These are phyloP conservation scores for Macropodus opercularis DNA, from an alignment of 2,797 vertebrate genomes.

Conservation along the genomic window DNA sequence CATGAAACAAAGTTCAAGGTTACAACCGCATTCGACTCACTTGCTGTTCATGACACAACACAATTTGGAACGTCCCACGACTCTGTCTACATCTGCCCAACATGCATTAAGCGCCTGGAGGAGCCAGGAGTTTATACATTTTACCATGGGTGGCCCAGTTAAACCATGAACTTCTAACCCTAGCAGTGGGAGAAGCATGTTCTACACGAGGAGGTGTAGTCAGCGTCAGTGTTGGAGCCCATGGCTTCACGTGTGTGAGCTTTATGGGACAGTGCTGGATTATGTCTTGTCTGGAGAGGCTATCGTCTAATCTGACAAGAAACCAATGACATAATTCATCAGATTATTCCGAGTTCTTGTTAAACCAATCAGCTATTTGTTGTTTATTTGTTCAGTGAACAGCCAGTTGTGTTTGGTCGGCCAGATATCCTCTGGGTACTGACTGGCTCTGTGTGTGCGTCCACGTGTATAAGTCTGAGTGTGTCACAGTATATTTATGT, in stretches of 20 bases:
- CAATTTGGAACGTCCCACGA: constrained; percentile 30
- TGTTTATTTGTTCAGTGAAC: not conserved
- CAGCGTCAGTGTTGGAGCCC: not conserved
- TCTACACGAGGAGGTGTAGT: constrained; percentile 12
- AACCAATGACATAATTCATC: too few species aligned
- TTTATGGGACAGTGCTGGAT: not conserved
- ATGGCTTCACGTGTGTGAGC: not conserved
- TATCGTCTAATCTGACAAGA: too few species aligned
- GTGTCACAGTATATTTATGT: constrained; percentile 69
- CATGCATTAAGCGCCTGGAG: constrained; percentile 48
- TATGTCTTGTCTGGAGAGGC: not conserved
- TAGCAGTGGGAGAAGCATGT: constrained; percentile 28
- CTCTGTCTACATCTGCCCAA: constrained; percentile 47
- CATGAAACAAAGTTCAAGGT: constrained; percentile 73
- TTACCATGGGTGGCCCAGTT: constrained; percentile 57
- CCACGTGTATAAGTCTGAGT: constrained; percentile 56
- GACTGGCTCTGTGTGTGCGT: constrained; percentile 21
- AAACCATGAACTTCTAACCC: constrained; percentile 61
- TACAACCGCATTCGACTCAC: constrained; percentile 34
- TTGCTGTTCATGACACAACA: too few species aligned
- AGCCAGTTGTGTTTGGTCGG: not conserved
- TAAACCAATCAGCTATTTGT: not conserved
- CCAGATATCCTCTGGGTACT: constrained; percentile 80
- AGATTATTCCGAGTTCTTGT: not conserved
- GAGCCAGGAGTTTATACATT: constrained; percentile 34